Conservation (phyloP, 2,113 vertebrate genomes). For the Sciurus niger region DNA sequence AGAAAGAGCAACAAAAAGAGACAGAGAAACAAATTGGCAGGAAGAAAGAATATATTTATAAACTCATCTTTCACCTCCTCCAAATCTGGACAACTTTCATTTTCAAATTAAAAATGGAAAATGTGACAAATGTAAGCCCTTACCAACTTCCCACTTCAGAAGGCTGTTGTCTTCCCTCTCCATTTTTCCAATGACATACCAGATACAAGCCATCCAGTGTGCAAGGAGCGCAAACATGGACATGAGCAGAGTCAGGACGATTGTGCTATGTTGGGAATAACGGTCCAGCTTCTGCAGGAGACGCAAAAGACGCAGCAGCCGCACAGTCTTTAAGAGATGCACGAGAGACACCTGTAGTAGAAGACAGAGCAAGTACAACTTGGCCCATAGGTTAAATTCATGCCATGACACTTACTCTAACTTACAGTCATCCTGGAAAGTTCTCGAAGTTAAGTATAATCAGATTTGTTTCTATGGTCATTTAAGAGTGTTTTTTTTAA, state of each 20-base stretch:
- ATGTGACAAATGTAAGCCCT: constrained; percentile 79
- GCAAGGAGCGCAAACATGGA: constrained; percentile 98
- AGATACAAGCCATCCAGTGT: constrained; percentile 99
- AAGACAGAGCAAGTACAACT: not conserved
- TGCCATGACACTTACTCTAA: not conserved
- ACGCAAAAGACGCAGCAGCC: constrained; percentile 95
- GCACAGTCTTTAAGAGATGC: constrained; percentile 96
- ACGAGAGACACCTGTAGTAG: constrained; percentile 95
- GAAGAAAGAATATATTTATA: not conserved
- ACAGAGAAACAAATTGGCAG: not conserved
- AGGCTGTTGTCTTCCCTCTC: constrained; percentile 96
- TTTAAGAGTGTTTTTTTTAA: too few species aligned
- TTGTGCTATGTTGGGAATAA: constrained; percentile 98
- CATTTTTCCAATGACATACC: constrained; percentile 99
- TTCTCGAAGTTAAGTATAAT: not conserved
- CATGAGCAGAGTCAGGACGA: constrained; percentile 98
- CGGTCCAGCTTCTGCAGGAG: constrained; percentile 99
- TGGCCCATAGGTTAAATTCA: not conserved
- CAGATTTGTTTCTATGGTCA: not conserved
- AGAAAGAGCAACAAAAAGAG: not conserved
- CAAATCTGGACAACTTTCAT: not conserved
- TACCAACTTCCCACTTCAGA: constrained; percentile 97
- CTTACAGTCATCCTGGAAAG: not conserved
- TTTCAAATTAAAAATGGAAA: constrained; percentile 54
- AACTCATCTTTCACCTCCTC: not conserved